These are phyloP conservation scores for Cacatua alba DNA, from an alignment of 2,113 vertebrate genomes.

Conservation along the genomic window DNA sequence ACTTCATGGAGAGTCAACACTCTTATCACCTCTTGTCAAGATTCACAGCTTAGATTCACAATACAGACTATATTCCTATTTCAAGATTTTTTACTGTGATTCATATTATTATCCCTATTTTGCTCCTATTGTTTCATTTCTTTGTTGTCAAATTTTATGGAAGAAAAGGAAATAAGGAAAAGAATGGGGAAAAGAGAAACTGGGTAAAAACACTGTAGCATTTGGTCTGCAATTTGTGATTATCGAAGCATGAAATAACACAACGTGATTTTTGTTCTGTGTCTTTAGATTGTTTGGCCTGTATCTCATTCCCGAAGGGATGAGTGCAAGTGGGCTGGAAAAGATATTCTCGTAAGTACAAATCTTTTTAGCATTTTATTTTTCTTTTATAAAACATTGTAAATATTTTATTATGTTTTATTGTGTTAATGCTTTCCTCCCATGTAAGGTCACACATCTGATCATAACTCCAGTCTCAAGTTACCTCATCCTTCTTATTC, in stretches of 20 bases:
- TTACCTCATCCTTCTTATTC: not conserved
- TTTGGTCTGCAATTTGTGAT: constrained; percentile 3
- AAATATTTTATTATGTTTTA: constrained; percentile 57
- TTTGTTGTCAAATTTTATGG: not conserved
- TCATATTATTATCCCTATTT: not conserved
- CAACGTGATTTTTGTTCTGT: constrained; percentile 64
- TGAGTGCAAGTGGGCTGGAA: constrained; percentile 98
- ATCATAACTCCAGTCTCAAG: not conserved
- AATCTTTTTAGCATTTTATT: not conserved
- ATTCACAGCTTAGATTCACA: not conserved
- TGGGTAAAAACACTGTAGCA: not conserved
- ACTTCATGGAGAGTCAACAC: not conserved
- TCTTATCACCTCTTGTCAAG: not conserved
- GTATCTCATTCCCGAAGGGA: constrained; percentile 89
- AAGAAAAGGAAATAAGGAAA: not conserved
- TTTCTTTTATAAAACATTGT: constrained; percentile 1
- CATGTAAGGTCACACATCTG: not conserved
- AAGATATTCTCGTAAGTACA: constrained; percentile 91
- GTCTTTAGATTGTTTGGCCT: constrained; percentile 89
- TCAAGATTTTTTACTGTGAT: not conserved
- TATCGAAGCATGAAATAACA: constrained; percentile 42
- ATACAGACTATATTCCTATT: not conserved
- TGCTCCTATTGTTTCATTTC: not conserved
- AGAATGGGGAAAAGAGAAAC: not conserved
- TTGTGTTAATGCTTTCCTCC: constrained; percentile 37